These are phyloP conservation scores for Oryzaephilus surinamensis DNA, from an alignment of 1,140 invertebrate genomes.

Conservation along the genomic window DNA sequence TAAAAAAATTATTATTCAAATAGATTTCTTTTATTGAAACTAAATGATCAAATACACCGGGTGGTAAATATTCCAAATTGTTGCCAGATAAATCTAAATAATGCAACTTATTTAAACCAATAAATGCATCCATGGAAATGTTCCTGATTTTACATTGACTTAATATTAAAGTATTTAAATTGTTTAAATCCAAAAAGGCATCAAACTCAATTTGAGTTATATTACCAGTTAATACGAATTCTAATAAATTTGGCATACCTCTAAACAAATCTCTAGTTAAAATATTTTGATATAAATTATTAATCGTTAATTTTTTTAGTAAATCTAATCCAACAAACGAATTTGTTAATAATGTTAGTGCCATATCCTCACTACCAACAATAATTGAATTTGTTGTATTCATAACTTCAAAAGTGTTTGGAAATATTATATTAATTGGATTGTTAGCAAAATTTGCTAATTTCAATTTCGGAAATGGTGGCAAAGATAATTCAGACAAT, in stretches of 20 bases:
- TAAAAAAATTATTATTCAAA: conserved; percentile 49
- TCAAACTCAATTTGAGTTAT: conserved; percentile 52
- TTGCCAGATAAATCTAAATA: conserved; percentile 55
- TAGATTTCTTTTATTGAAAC: conserved; percentile 47
- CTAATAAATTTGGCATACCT: conserved; percentile 44
- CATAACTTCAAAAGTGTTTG: conserved; percentile 62
- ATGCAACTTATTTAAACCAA: conserved; percentile 47
- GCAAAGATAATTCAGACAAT: conserved; percentile 57
- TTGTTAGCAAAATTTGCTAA: conserved; percentile 51
- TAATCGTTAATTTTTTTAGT: conserved; percentile 42
- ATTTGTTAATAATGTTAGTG: conserved; percentile 46
- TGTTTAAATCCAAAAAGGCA: conserved; percentile 49
- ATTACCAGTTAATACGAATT: conserved; percentile 45
- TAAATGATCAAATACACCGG: conserved; percentile 52
- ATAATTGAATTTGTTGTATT: conserved; percentile 51
- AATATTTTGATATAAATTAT: conserved; percentile 44
- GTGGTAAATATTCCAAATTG: conserved; percentile 45
- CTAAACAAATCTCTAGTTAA: conserved; percentile 50
- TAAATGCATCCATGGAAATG: conserved; percentile 58
- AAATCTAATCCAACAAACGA: conserved; percentile 50
- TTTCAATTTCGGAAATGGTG: conserved; percentile 52
- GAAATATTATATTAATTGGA: conserved; percentile 53
- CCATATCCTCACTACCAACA: conserved; percentile 43
- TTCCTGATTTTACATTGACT: conserved; percentile 49
- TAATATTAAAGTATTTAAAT: conserved; percentile 47